Evolutionary conservation across 2,113 vertebrate species (phyloP), one percentile per base, ranked within the genome.

Genomic region (Trogon melanurus): DNA sequence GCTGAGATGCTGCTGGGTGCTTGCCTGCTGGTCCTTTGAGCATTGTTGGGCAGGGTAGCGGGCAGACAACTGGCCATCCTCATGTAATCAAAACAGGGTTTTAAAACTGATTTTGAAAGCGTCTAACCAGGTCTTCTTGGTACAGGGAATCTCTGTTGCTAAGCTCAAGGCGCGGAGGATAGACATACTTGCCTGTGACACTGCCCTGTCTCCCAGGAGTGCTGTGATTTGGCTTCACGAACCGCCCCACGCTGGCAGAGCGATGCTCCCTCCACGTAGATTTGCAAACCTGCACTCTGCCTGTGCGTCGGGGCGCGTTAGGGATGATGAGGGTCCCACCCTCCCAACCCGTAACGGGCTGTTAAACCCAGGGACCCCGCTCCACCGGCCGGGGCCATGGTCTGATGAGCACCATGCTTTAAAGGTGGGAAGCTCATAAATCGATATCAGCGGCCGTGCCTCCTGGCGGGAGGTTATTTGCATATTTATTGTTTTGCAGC

Each of bases 401-500:
- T 97, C 79, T 25, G 89, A 5, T 73, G 97, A 93, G 86, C 89
- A 3, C 2, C 1, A 0, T 47, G 75, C 93, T 76, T 60, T 15
- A 45, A 69, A 91, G 95, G 91, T 94, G 79, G 96, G 96, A 85
- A 91, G 96, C 94, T 95, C 97, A 80, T 94, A 95, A 94, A 95
- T 97, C 48, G 48, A 91, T 32, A 58, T 79, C 82, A 84, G 85
- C 21, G 73, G 17, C 96, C 45, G 79, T 76, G 94, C 90, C 66
- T 62, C 96, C 29, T 2, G 87, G 65, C 79, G 92, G 22, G 58
- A 89, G 93, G 29, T 45, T 79, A 97, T 98, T 97, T 97, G 96
- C 97, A 97, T 98, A 97, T 98, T 98, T 89, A 98, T 98, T 98
- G 97, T 98, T 97, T 97, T 86, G 81, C 83, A 94, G 91, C 79